Conservation (phyloP, 1,140 invertebrate species). For the Mesaphorura yosii region DNA sequence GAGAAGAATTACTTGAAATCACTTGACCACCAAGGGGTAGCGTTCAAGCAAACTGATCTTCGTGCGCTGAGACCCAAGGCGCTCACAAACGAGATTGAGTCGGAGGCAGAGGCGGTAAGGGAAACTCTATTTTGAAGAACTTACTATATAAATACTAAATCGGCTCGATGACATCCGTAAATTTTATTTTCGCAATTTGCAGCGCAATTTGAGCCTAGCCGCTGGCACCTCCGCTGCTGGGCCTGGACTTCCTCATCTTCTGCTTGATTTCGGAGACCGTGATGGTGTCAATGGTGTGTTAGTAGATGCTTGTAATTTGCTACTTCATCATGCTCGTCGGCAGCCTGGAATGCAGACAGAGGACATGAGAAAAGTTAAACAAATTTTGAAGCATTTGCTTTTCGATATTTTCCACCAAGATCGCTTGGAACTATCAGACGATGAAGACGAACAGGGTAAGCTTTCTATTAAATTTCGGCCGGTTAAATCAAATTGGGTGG, state of each 20-base stretch:
- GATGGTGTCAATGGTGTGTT: too few species aligned
- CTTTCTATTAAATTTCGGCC: too few species aligned
- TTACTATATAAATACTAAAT: too few species aligned
- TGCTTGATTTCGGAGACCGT: too few species aligned
- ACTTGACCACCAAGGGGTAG: constrained; percentile 94
- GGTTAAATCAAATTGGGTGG: too few species aligned
- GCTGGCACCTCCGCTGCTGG: too few species aligned
- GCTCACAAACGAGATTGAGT: constrained; percentile 89
- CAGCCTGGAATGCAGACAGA: constrained; percentile 94
- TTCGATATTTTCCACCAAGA: constrained; percentile 88
- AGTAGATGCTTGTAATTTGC: constrained; percentile 85
- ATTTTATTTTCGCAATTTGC: too few species aligned
- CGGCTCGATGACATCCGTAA: too few species aligned
- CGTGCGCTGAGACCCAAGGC: constrained; percentile 91
- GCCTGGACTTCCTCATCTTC: too few species aligned
- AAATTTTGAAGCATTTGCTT: constrained; percentile 78
- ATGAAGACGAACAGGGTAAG: constrained; percentile 74
- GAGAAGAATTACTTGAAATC: constrained; percentile 98
- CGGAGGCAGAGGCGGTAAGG: constrained; percentile 70
- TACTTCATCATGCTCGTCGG: constrained; percentile 95
- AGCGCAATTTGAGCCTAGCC: too few species aligned
- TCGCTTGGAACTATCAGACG: constrained; percentile 85
- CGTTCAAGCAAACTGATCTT: constrained; percentile 96
- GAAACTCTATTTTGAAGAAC: too few species aligned
- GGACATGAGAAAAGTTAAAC: constrained; percentile 90